phyloP scores from a whole-genome alignment of 1,140 invertebrate genomes.

The Drosophila malerkotliana region DNA sequence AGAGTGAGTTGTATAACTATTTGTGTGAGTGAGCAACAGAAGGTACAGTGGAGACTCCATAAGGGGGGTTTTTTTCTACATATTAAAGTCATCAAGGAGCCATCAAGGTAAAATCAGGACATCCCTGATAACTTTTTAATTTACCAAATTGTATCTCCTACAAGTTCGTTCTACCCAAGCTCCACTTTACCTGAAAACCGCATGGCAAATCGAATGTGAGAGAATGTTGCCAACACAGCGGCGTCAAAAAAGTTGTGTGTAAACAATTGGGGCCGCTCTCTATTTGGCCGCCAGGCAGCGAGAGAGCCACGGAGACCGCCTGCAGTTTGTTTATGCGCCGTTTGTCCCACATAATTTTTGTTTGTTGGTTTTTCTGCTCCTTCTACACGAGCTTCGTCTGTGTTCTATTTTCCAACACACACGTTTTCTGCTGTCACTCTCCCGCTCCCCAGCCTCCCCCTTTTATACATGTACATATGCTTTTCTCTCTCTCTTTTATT shows the following conservation, averaged over 20 bases:
- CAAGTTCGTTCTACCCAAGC: neutral
- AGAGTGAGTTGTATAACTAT: constrained; percentile 61
- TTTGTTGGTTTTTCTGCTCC: constrained; percentile 77
- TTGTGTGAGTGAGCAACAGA: constrained; percentile 25
- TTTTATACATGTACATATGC: too few species aligned
- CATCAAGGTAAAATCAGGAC: too few species aligned
- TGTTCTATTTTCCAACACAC: constrained; percentile 67
- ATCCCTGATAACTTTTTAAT: too few species aligned
- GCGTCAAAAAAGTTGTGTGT: constrained; percentile 58
- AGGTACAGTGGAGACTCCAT: constrained; percentile 7
- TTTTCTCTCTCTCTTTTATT: constrained; percentile 2
- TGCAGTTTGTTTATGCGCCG: constrained; percentile 52
- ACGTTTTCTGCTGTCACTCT: constrained; percentile 21
- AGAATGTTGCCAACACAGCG: constrained; percentile 46
- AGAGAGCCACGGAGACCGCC: constrained; percentile 13
- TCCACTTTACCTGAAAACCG: constrained; percentile 29
- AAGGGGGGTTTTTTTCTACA: too few species aligned
- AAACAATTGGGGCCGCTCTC: constrained; percentile 48
- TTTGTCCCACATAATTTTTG: constrained; percentile 77
- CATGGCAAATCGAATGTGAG: constrained; percentile 32
- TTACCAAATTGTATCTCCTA: too few species aligned
- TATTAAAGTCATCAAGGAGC: too few species aligned
- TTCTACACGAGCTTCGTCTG: constrained; percentile 40
- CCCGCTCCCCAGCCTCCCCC: neutral
- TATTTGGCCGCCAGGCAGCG: neutral